Evolutionary conservation across 2,113 vertebrate genomes (phyloP).

Genomic region (Triplophysa siluroides): DNA sequence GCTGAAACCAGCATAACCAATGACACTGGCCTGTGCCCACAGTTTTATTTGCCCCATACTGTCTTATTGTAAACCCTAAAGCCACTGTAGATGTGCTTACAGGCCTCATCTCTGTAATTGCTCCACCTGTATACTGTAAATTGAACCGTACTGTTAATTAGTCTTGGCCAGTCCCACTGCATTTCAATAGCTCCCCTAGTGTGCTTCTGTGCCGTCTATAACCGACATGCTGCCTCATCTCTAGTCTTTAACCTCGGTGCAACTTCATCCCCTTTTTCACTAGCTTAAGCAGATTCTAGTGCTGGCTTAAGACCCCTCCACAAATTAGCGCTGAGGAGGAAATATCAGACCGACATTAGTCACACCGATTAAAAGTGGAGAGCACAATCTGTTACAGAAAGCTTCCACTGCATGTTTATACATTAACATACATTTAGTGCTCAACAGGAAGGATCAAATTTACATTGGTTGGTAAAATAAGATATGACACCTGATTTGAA

Average conservation of each 20-base stretch:
- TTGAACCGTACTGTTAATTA: conserved; percentile 68
- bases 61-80: conserved; percentile 57
- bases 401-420: not conserved
- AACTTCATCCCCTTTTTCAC: conserved; percentile 47
- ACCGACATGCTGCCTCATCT: conserved; percentile 39
- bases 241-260: conserved; percentile 59
- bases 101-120: conserved; percentile 70
- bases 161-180: conserved; percentile 46
- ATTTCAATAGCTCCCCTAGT: conserved; percentile 60
- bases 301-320: conserved; percentile 34
- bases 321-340: conserved; percentile 31
- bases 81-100: conserved; percentile 54
- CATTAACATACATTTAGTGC: not conserved
- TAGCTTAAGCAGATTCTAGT: conserved; percentile 44
- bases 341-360: conserved; percentile 34
- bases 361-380: conserved; percentile 1
- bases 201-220: conserved; percentile 47
- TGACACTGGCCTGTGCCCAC: conserved; percentile 11
- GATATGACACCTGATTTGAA: too few relatives aligned
- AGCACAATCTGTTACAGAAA: conserved; percentile 10
- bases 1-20: conserved; percentile 17
- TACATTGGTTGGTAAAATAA: not conserved
- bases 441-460: not conserved
- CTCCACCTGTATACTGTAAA: conserved; percentile 68
- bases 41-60: conserved; percentile 43